These are phyloP conservation scores for Cynopterus sphinx DNA, from an alignment of 2,797 vertebrate species.

Conservation along the genomic window DNA sequence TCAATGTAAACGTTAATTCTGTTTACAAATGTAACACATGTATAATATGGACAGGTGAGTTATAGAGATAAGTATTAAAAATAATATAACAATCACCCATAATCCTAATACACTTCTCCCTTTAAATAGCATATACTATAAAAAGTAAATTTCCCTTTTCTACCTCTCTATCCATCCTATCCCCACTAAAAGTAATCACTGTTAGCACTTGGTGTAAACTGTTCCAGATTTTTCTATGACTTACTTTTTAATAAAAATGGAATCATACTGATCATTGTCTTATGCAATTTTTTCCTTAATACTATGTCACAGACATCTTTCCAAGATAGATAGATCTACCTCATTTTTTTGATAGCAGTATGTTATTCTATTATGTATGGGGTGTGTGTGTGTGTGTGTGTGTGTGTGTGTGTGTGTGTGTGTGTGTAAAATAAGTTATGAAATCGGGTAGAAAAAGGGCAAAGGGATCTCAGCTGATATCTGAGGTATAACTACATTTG, in stretches of 20 bases:
- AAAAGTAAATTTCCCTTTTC: background rate
- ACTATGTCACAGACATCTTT: background rate
- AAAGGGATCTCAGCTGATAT: background rate
- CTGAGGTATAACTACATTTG: background rate
- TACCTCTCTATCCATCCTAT: background rate
- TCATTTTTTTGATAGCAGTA: background rate
- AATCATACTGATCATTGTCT: background rate
- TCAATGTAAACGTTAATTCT: background rate
- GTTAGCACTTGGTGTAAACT: background rate
- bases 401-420: too few relatives aligned
- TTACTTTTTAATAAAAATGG: background rate
- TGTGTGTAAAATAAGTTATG: background rate
- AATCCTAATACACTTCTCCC: background rate
- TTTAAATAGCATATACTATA: background rate
- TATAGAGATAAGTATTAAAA: background rate
- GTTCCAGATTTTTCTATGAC: background rate
- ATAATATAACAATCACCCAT: background rate
- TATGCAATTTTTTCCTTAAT: background rate
- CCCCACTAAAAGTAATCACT: background rate
- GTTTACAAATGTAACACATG: background rate
- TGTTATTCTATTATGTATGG: background rate
- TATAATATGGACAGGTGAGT: background rate
- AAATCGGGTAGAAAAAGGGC: background rate
- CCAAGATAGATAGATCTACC: background rate
- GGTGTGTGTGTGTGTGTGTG: background rate